Conservation (phyloP, 2,113 vertebrate species). For the Casuarius casuarius region DNA sequence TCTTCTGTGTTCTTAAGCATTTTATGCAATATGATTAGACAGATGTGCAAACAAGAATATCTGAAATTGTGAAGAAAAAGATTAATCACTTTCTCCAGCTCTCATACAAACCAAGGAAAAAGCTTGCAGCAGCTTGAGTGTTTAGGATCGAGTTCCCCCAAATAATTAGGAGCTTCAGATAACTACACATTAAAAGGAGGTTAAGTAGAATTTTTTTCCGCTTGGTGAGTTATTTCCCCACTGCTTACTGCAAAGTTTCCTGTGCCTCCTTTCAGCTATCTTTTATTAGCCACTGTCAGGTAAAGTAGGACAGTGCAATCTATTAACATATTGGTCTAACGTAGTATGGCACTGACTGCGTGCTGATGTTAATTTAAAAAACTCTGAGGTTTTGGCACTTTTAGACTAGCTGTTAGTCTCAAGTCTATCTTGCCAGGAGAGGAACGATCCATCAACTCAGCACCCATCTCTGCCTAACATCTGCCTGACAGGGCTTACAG, state of each 20-base stretch:
- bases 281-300: neutral
- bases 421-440: neutral
- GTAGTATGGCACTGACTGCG: neutral
- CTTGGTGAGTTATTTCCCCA: neutral
- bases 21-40: constrained; percentile 25
- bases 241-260: neutral
- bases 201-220: neutral
- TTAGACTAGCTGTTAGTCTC: neutral
- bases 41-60: constrained; percentile 47
- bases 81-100: constrained; percentile 10
- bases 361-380: constrained; percentile 15
- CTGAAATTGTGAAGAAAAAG: neutral
- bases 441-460: neutral
- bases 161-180: neutral
- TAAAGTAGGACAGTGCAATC: neutral
- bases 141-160: neutral
- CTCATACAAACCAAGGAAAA: constrained; percentile 2
- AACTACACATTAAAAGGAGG: neutral
- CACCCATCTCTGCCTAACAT: neutral
- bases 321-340: neutral
- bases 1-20: constrained; percentile 36
- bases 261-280: neutral
- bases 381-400: neutral
- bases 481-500: neutral
- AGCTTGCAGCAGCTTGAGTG: neutral